These are phyloP conservation scores for Stenodema calcarata DNA, from an alignment of 2,888 invertebrate species.

Conservation along the genomic window DNA sequence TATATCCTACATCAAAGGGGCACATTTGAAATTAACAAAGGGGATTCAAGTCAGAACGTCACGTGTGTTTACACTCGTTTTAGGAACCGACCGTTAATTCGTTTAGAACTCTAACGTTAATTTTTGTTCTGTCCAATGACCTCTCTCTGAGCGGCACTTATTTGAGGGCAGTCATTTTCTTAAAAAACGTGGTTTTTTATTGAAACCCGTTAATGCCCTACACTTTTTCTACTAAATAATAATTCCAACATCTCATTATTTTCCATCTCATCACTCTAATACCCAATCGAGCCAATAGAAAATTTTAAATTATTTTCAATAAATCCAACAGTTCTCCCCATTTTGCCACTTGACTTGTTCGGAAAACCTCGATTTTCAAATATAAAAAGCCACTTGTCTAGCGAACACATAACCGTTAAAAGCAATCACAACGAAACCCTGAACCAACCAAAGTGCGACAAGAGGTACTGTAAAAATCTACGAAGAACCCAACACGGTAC, in stretches of 20 bases:
- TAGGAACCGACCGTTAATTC: neutral
- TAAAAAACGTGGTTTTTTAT: no score
- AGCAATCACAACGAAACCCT: neutral
- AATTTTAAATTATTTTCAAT: no score
- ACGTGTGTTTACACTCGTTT: neutral
- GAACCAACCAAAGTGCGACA: neutral
- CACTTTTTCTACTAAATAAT: no score
- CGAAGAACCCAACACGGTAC: neutral
- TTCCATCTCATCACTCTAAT: no score
- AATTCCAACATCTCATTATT: no score
- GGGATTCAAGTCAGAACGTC: no score
- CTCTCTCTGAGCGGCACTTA: neutral
- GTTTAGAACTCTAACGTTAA: neutral
- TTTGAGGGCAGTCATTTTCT: no score
- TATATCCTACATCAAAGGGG: no score
- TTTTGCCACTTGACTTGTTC: neutral
- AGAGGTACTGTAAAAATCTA: conserved; percentile 10
- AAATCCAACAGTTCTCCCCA: no score
- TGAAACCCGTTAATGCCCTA: no score
- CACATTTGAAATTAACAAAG: no score
- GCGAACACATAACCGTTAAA: neutral
- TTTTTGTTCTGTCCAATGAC: neutral
- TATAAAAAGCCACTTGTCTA: neutral
- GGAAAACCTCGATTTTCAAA: neutral
- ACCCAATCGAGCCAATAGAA: no score